phyloP scores from a whole-genome alignment of 2,797 vertebrate species.

The Pitangus sulphuratus region DNA sequence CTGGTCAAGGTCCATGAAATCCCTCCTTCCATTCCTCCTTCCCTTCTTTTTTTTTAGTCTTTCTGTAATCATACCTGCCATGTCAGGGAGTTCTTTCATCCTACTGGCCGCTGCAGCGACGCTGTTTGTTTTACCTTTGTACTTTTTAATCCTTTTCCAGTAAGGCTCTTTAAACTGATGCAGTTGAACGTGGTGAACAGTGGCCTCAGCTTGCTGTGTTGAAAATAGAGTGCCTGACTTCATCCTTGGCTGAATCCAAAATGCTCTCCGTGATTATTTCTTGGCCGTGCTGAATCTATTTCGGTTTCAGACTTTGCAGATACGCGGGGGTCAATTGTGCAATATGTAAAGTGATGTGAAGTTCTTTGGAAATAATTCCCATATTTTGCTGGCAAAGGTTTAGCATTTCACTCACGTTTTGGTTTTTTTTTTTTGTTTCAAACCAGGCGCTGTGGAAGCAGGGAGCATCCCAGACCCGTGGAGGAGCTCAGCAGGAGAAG shows the following conservation, averaged over 20 bases:
- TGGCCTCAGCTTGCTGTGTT: conserved; percentile 1
- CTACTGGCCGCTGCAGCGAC: background rate
- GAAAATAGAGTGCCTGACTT: conserved; percentile 5
- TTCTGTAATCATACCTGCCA: background rate
- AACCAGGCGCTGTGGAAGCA: background rate
- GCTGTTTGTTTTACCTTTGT: conserved; percentile 16
- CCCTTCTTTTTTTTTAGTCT: background rate
- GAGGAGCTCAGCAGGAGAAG: conserved; percentile 51
- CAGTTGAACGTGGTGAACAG: background rate
- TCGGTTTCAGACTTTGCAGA: background rate
- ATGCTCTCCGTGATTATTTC: background rate
- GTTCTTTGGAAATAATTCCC: background rate
- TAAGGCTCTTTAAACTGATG: background rate
- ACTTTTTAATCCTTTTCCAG: conserved; percentile 4
- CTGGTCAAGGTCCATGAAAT: background rate
- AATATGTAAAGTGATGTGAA: background rate
- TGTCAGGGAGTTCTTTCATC: background rate
- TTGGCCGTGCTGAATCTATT: background rate
- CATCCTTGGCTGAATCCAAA: background rate
- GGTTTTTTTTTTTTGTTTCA: background rate
- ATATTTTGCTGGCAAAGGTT: background rate
- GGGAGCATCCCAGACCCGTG: background rate
- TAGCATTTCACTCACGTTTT: background rate
- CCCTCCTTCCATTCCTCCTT: background rate
- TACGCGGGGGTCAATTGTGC: background rate